Conservation (phyloP, 2,113 vertebrate genomes). For the Sprattus sprattus region DNA sequence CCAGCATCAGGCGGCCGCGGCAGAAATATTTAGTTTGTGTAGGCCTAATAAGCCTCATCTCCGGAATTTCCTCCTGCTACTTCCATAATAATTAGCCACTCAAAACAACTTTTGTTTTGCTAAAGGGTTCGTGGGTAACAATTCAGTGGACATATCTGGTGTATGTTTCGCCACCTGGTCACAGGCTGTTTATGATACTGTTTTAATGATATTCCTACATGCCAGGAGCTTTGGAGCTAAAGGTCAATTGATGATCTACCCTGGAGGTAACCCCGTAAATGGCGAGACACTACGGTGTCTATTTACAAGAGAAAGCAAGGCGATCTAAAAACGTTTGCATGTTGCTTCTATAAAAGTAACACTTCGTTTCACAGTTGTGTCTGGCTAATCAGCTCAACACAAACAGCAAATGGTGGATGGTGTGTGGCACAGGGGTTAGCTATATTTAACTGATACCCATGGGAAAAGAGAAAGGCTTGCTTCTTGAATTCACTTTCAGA, state of each 20-base stretch:
- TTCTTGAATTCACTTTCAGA: constrained; percentile 80
- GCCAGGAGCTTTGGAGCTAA: constrained; percentile 11
- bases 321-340: constrained; percentile 68
- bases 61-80: not conserved
- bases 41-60: not conserved
- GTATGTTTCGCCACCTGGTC: not conserved
- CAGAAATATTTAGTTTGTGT: not conserved
- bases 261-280: constrained; percentile 39
- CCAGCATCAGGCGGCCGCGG: not conserved
- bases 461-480: constrained; percentile 88
- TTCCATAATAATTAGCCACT: not conserved
- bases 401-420: constrained; percentile 88
- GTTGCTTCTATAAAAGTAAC: constrained; percentile 78
- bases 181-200: not conserved
- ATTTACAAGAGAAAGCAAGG: constrained; percentile 65
- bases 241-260: constrained; percentile 28
- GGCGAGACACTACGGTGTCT: constrained; percentile 7
- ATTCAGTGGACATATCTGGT: not conserved
- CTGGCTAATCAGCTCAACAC: constrained; percentile 91
- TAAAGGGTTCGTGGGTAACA: not conserved
- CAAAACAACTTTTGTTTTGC: not conserved
- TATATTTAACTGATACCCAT: constrained; percentile 94
- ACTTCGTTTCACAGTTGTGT: constrained; percentile 88
- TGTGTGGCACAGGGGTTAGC: constrained; percentile 68
- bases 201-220: constrained; percentile 5